Evolutionary conservation across 1,140 invertebrate genomes (phyloP), one percentile per base, ranked within the genome.

Genomic region (Drosophila tropicalis): DNA sequence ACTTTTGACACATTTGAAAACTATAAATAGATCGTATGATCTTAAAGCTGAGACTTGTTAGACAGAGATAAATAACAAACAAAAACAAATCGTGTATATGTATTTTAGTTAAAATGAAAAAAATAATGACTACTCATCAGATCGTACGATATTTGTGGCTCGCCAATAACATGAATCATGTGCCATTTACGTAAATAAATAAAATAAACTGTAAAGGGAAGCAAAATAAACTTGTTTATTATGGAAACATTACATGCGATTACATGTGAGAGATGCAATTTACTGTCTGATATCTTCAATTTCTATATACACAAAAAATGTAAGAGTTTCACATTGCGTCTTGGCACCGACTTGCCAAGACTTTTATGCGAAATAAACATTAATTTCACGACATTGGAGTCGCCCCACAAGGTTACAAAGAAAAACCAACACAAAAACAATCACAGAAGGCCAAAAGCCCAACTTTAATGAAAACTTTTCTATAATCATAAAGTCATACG

Each of bases 111-210:
- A 22, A 22, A 22, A 44, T 4, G 15, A 44, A 17, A n/a, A n/a
- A 51, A 19, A 51, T 51, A 12, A 39, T 39, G 36, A 39, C 36
- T 10, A 19, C 17, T 12, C 44, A 51, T 39, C 10, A 4, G 34
- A 51, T 51, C 44, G 44, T 51, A 51, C 17, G 44, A 51, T 51
- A 39, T 51, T 36, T 36, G 29, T 29, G 29, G 25, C 25, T 25
- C 32, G 44, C 17, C 17, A 17, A 25, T 25, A 29, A 51, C 10
- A 19, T 19, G 44, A 51, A 51, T 51, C 44, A 51, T 51, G 17
- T 51, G 17, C 17, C 44, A 22, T 19, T 51, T 51, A 51, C 17
- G 44, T 22, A 22, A 51, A 51, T 51, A 51, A 51, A 51, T 44
- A 17, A 22, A 22, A 19, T 12, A 22, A 51, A 51, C 44, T 19